A percentile compares a stretch with the other conserved stretches of the same genome.
Conservation (phyloP, 2,888 invertebrate genomes). For the Philhelius pedissequus region DNA sequence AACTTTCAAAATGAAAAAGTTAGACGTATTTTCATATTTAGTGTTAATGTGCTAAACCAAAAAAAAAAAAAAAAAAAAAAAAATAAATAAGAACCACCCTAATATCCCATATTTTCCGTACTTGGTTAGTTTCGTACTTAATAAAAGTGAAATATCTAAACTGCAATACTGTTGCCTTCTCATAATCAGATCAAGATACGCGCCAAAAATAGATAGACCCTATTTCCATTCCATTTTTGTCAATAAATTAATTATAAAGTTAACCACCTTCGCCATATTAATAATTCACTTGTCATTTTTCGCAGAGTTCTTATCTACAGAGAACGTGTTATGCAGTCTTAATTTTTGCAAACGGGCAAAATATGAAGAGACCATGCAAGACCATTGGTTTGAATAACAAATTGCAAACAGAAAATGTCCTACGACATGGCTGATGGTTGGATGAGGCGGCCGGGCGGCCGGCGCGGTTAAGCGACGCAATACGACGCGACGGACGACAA, state of each 20-base stretch:
- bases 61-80: no score
- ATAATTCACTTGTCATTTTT: slow-evolving; percentile 20
- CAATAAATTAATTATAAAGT: slow-evolving; percentile 55
- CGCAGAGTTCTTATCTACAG: slow-evolving; percentile 17
- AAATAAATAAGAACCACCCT: no score
- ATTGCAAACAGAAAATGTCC: slow-evolving; percentile 61
- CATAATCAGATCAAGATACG: neutral
- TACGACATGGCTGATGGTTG: no score
- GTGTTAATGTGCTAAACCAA: no score
- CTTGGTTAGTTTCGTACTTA: no score
- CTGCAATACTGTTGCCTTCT: neutral
- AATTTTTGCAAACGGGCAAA: neutral
- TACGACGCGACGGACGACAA: slow-evolving; percentile 38
- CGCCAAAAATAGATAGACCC: neutral
- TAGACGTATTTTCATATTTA: no score
- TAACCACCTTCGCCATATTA: slow-evolving; percentile 60
- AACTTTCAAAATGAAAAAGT: no score
- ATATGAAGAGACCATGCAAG: slow-evolving; percentile 26
- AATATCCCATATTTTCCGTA: no score
- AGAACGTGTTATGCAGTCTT: slow-evolving; percentile 1
- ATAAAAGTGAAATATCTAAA: no score
- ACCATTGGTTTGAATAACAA: slow-evolving; percentile 55
- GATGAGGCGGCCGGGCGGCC: no score
- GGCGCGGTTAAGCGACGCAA: neutral
- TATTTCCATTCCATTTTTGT: slow-evolving; percentile 24